Base-by-base conservation (phyloP, 1,140 invertebrate genomes). In the Augochlora pura region DNA sequence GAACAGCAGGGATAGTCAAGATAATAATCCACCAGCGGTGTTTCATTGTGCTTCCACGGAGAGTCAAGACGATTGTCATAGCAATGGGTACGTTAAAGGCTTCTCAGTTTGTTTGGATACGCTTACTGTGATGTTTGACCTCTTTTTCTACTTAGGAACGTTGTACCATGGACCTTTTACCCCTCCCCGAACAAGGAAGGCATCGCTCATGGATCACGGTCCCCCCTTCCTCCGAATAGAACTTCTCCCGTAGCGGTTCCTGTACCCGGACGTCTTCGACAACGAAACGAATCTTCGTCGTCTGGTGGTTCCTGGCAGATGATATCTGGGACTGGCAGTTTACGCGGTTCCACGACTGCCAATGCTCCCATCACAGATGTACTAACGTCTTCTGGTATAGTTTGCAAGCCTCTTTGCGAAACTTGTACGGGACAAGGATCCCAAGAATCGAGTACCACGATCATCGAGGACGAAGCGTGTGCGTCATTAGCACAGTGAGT, bases 261-360 rank as follows among this genome's bases (percentile, higher is more conserved):
- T 18, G 94, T 95, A 67, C 94, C 92, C 25, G 89, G 91, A 49
- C 91, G 91, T 62, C 78, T 94, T 52, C 92, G 94, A 23, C 94
- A 95, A 82, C 90, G 94, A 23, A 94, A 95, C 72, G 94, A 95
- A 82, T 95, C 94, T 5, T 93, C 94, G 23, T 92, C 94, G 52
- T 94, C 93, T 59, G 92, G 91, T 6, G 94, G 94, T 72, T 96
- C 95, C 83, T 96, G 95, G 95, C 95, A 96, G 86, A 93, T 96
- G 87, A 95, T 96, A 66, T 94, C 95, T 14, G 95, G 95, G 42
- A 95, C 95, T 16, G 95, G 95, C 18, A 96, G 95, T 83, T 89
- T 96, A 49, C 92, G 95, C 68, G 95, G 94, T 79, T 95, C 94
- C 2, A 92, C 92, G 0, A 92, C 93, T 77, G 88, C 94, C 80